phyloP scores from a whole-genome alignment of 2,888 invertebrate genomes.

The Pseudoips prasinana region DNA sequence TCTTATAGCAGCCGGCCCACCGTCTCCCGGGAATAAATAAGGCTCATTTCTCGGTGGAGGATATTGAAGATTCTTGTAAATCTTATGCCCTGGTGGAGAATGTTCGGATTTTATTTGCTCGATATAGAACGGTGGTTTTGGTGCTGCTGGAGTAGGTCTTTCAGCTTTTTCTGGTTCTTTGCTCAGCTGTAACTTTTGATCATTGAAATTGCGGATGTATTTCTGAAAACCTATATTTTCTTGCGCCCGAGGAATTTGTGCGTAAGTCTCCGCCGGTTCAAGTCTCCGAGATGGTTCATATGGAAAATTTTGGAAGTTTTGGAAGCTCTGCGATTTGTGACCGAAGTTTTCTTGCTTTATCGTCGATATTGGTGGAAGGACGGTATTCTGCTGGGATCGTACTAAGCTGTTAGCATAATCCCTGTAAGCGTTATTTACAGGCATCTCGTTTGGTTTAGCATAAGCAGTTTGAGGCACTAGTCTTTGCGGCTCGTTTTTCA shows the following conservation, averaged over 20 bases:
- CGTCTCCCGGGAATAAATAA: conserved; percentile 85
- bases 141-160: conserved; percentile 41
- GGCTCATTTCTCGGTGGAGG: conserved; percentile 66
- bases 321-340: conserved; percentile 58
- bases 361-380: conserved; percentile 75
- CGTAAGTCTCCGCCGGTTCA: conserved; percentile 48
- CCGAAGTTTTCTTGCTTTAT: conserved; percentile 76
- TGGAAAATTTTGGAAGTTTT: conserved; percentile 59
- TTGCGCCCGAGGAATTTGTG: conserved; percentile 54
- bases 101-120: conserved; percentile 80
- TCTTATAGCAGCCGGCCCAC: conserved; percentile 84
- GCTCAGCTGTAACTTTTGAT: conserved; percentile 38
- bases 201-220: conserved; percentile 56
- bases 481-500: conserved; percentile 56
- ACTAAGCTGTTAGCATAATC: conserved; percentile 58
- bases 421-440: conserved; percentile 48
- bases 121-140: conserved; percentile 72
- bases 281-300: conserved; percentile 51
- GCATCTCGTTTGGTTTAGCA: conserved; percentile 47
- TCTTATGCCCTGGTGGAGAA: conserved; percentile 78
- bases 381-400: conserved; percentile 54
- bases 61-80: conserved; percentile 73
- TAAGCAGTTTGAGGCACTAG: conserved; percentile 46
- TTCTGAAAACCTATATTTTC: conserved; percentile 71
- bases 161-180: conserved; percentile 50